Evolutionary conservation across 2,113 vertebrate genomes (phyloP).

Genomic region (Xyliphius kryptos): DNA sequence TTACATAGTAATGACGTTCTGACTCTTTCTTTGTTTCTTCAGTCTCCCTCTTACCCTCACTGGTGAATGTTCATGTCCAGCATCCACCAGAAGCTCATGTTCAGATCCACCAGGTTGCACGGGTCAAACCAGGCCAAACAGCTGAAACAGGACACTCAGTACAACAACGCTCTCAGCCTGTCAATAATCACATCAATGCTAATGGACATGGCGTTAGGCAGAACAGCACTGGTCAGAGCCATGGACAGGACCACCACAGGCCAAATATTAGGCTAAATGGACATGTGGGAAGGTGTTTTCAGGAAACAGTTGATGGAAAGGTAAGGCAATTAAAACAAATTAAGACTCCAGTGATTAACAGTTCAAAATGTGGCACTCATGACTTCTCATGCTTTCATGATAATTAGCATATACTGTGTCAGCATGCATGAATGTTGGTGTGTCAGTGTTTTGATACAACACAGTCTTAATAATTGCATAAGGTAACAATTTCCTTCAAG

Average conservation of each 20-base stretch:
- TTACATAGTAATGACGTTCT: too few species aligned
- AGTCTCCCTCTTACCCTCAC: slow-evolving; percentile 64
- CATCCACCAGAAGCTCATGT: slow-evolving; percentile 67
- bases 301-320: slow-evolving; percentile 78
- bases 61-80: slow-evolving; percentile 72
- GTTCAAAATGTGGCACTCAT: too few species aligned
- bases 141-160: slow-evolving; percentile 68
- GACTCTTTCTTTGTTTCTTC: slow-evolving; percentile 25
- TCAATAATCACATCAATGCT: slow-evolving; percentile 43
- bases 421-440: too few species aligned
- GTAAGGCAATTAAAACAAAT: too few species aligned
- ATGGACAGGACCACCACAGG: slow-evolving; percentile 20
- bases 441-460: too few species aligned
- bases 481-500: too few species aligned
- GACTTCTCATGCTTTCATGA: too few species aligned
- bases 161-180: slow-evolving; percentile 64
- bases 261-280: slow-evolving; percentile 49
- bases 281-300: slow-evolving; percentile 81
- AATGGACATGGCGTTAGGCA: slow-evolving; percentile 1
- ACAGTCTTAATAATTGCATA: too few species aligned
- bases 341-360: too few species aligned
- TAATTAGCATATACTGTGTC: too few species aligned
- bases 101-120: slow-evolving; percentile 68
- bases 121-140: slow-evolving; percentile 57
- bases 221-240: slow-evolving; percentile 34